Evolutionary conservation across 2,888 invertebrate genomes (phyloP).

Genomic region (Drosophila neoperkinsi): DNA sequence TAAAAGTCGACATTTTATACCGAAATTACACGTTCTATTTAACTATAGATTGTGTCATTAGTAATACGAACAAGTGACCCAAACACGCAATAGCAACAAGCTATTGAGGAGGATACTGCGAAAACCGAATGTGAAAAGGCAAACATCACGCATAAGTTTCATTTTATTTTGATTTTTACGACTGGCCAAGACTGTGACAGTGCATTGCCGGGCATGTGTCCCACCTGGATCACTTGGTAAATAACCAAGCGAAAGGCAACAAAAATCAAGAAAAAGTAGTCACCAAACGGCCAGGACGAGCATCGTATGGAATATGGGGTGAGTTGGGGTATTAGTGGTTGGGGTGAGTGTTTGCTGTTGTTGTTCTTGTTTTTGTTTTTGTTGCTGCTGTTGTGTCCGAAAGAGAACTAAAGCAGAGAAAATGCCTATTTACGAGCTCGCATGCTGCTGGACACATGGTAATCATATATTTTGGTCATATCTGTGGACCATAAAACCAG

Average conservation of each 20-base stretch:
- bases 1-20: conserved; percentile 9
- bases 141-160: conserved; percentile 82
- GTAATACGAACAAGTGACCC: conserved; percentile 36
- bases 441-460: conserved; percentile 82
- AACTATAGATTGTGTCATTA: conserved; percentile 53
- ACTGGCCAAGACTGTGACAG: conserved; percentile 60
- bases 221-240: conserved; percentile 83
- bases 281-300: conserved; percentile 46
- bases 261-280: conserved; percentile 62
- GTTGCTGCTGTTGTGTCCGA: conserved; percentile 23
- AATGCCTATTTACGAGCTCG: conserved; percentile 84
- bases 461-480: conserved; percentile 85
- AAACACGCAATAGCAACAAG: conserved; percentile 12
- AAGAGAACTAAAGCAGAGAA: conserved; percentile 73
- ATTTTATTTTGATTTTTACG: conserved; percentile 84
- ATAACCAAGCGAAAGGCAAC: conserved; percentile 65
- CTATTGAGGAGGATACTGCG: conserved; percentile 4
- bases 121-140: conserved; percentile 42
- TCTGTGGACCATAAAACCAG: conserved; percentile 84
- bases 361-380: conserved; percentile 22
- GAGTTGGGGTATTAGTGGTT: conserved; percentile 6
- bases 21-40: conserved; percentile 18
- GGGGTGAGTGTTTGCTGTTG: conserved; percentile 2
- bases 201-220: conserved; percentile 62
- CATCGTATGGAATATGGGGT: conserved; percentile 12